These are phyloP conservation scores for Dicroscelio sp. DNA, from an alignment of 2,888 invertebrate genomes.

Conservation along the genomic window DNA sequence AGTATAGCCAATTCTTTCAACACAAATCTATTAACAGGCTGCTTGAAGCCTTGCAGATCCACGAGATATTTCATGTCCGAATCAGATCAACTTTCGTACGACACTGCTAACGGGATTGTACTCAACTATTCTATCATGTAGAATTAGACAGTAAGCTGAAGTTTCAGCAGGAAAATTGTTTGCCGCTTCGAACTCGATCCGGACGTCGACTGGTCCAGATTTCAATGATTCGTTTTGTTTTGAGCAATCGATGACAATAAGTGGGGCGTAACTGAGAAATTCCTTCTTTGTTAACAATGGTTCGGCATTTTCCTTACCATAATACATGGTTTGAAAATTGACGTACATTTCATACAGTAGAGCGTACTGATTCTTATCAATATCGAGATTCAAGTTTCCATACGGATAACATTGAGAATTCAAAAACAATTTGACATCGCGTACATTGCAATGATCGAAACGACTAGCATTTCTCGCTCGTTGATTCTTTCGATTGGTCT, in stretches of 20 bases:
- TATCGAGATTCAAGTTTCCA: constrained; percentile 34
- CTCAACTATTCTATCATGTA: constrained; percentile 2
- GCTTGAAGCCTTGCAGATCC: constrained; percentile 54
- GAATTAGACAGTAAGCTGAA: neutral
- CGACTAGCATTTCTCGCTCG: constrained; percentile 65
- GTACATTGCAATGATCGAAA: constrained; percentile 31
- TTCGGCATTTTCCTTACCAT: constrained; percentile 21
- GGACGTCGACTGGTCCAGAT: neutral
- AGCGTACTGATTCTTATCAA: constrained; percentile 45
- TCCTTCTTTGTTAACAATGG: neutral
- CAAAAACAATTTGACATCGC: constrained; percentile 44
- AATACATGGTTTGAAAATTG: constrained; percentile 56
- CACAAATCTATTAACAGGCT: constrained; percentile 40
- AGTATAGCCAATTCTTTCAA: constrained; percentile 51
- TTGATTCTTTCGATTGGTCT: constrained; percentile 82
- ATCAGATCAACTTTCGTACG: constrained; percentile 2
- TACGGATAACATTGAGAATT: no score
- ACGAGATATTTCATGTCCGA: constrained; percentile 15
- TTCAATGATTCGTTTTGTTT: neutral
- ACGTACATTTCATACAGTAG: constrained; percentile 64
- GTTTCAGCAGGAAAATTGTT: neutral
- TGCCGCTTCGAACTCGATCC: neutral
- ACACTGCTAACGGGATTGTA: constrained; percentile 13
- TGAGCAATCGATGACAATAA: no score
- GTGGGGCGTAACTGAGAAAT: constrained; percentile 8